These are phyloP conservation scores for Melieria crassipennis DNA, from an alignment of 2,888 invertebrate genomes.

Conservation along the genomic window DNA sequence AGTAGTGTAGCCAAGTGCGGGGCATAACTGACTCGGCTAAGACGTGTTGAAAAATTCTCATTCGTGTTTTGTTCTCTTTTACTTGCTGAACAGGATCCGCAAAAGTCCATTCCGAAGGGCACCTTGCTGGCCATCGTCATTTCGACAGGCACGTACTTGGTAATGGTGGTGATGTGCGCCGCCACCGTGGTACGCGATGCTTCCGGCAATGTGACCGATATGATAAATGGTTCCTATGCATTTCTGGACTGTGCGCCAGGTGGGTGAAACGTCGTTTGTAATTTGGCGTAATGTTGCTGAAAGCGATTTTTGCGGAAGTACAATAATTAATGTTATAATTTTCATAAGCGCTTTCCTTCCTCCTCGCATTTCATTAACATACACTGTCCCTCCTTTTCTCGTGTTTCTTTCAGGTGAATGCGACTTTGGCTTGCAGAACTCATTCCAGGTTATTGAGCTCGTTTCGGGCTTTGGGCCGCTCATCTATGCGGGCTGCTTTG, in stretches of 20 bases:
- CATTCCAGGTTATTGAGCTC: conserved; percentile 79
- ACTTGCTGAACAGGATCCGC: conserved; percentile 76
- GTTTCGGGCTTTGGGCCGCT: conserved; percentile 89
- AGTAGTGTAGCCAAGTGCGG: too few species aligned
- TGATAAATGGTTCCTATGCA: conserved; percentile 68
- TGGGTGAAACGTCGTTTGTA: conserved; percentile 36
- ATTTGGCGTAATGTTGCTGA: background rate
- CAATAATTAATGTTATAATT: background rate
- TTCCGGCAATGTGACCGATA: conserved; percentile 74
- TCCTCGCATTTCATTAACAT: too few species aligned
- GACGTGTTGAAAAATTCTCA: too few species aligned
- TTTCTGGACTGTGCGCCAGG: conserved; percentile 69
- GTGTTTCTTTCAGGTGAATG: conserved; percentile 68
- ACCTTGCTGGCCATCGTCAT: conserved; percentile 90
- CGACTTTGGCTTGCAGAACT: conserved; percentile 67
- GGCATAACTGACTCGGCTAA: too few species aligned
- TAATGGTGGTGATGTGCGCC: conserved; percentile 84
- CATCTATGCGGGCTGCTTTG: conserved; percentile 96
- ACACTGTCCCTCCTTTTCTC: too few species aligned
- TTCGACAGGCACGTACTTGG: conserved; percentile 86
- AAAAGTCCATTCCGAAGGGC: conserved; percentile 89
- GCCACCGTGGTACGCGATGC: conserved; percentile 83
- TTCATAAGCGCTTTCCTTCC: too few species aligned
- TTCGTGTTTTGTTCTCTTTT: conserved; percentile 3
- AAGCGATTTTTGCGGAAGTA: too few species aligned